Base-by-base conservation (phyloP, 2,888 invertebrate species). In the Ophion ellenae region DNA sequence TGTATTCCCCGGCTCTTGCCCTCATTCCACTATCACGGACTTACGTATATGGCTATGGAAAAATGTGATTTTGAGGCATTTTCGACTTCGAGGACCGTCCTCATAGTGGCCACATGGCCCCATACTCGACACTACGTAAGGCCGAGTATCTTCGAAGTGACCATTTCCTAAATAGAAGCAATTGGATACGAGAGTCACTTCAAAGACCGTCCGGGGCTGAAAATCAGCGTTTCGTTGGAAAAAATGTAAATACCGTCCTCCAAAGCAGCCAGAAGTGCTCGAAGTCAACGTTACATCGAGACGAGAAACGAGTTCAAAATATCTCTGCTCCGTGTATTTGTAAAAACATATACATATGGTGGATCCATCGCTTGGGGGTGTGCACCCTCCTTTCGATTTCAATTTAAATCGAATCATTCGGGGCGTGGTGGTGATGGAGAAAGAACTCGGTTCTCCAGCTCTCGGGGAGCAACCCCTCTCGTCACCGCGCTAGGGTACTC, bases 361-460 rank as follows among this genome's bases (percentile, higher is more conserved):
- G 32, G 20, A 67, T 63, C 10, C 61, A 63, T n/a, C 36, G 32
- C 14, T 7, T 17, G 66, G 47, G n/a, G 9, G 28, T 11, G 28
- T 47, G 24, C 47, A 75, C 73, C 75, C 64, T 83, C 85, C 85
- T 85, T 88, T 89, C 87, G 86, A 89, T 89, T 89, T 89, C 87
- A 88, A 89, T 88, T 87, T 87, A 88, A 89, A 87, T 89, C 88
- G 87, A 88, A 89, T 89, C 87, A 89, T 87, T 88, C 82, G 87
- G 87, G 87, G 87, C 87, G 88, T 88, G 87, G 87, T 86, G 57
- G 59, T 24, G 32, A 69, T 24, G 14, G 57, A 40, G 78, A 59
- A 45, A 78, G 45, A 45, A 24, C 40, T 66, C 77, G 73, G 77
- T 76, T 77, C 59, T 66, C 66, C 77, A 53, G 53, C 14, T 53